Conservation (phyloP, 2,888 invertebrate genomes). For the Steinernema carpocapsae region DNA sequence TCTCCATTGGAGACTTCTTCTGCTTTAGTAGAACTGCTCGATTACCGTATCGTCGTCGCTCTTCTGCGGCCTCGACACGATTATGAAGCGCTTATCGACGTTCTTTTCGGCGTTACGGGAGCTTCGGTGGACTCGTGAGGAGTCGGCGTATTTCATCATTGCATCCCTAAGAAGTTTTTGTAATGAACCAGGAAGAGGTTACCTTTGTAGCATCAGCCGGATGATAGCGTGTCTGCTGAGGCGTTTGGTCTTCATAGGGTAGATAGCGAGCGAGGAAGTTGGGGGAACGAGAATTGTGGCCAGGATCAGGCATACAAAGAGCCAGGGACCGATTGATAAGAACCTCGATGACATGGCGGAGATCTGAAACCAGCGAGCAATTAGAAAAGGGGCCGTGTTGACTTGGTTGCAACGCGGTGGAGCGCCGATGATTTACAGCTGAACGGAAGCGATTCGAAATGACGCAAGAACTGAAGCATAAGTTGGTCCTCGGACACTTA, state of each 20-base stretch:
- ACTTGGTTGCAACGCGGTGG: not conserved
- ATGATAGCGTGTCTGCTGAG: conserved; percentile 21
- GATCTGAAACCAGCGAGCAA: not conserved
- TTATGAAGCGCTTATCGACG: conserved; percentile 2
- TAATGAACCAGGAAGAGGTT: not conserved
- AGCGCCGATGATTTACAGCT: conserved; percentile 1
- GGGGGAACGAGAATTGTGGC: not conserved
- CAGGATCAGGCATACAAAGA: not conserved
- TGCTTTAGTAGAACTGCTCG: conserved; percentile 11
- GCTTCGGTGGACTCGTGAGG: conserved; percentile 12
- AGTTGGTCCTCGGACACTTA: not conserved
- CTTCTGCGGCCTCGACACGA: conserved; percentile 9
- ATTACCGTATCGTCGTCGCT: not conserved
- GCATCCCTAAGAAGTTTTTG: not conserved
- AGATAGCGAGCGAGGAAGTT: not conserved
- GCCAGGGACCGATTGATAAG: not conserved
- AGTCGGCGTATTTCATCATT: conserved; percentile 7
- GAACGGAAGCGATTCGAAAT: conserved; percentile 7
- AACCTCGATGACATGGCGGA: not conserved
- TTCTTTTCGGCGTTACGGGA: not conserved
- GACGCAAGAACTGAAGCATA: not conserved
- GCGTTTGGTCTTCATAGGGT: not conserved
- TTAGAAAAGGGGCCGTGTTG: no score
- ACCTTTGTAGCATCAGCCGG: conserved; percentile 22
- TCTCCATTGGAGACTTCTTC: not conserved